Percentiles rank a stretch among this genome's conserved stretches.
These are phyloP conservation scores for Chelonoidis abingdonii DNA, from an alignment of 2,113 vertebrate genomes.

Conservation along the genomic window DNA sequence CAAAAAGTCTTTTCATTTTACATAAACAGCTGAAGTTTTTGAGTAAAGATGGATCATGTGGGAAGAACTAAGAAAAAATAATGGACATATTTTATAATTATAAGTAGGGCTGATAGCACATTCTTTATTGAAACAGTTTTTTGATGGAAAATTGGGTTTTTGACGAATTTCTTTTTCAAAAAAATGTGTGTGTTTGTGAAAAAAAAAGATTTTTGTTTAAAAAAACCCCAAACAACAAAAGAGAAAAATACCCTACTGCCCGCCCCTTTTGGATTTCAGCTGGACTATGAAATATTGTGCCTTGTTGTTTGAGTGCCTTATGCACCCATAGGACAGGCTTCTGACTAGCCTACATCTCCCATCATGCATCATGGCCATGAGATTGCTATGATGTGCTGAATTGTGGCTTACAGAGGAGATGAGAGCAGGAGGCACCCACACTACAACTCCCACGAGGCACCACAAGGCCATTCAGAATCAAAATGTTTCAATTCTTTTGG, in stretches of 20 bases:
- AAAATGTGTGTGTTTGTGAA: neutral
- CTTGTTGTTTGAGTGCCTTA: neutral
- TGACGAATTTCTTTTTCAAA: neutral
- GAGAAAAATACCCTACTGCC: neutral
- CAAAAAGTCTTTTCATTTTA: too few species aligned
- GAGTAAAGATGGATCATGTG: neutral
- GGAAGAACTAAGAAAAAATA: neutral
- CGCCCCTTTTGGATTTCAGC: neutral
- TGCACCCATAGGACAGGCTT: neutral
- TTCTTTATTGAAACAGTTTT: neutral
- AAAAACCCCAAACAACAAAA: neutral
- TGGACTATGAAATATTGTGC: neutral
- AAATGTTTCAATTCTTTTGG: too few species aligned
- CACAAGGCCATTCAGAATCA: too few species aligned
- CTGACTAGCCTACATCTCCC: neutral
- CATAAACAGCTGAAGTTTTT: neutral
- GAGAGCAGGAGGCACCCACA: neutral
- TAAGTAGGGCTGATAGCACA: fast-evolving
- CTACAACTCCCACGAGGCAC: neutral
- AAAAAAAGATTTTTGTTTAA: too few species aligned
- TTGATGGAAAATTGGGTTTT: neutral
- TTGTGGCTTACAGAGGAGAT: neutral
- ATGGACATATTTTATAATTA: neutral
- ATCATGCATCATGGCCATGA: neutral
- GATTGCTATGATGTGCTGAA: neutral